Evolutionary conservation across 2,888 invertebrate genomes (phyloP), one percentile per base, ranked within the genome.

Genomic region (Petrolisthes cinctipes): DNA sequence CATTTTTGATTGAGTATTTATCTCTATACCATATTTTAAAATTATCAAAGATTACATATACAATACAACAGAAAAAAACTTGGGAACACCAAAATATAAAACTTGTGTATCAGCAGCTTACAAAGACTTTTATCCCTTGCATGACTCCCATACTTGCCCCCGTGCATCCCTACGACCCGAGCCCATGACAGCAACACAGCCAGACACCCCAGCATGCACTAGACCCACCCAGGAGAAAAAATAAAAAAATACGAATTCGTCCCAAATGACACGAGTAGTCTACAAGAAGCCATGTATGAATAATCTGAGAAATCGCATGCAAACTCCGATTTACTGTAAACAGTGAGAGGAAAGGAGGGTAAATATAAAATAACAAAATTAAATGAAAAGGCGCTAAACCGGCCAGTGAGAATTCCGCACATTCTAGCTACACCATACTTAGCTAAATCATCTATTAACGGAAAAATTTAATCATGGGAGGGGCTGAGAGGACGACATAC

Each of bases 251-350:
- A 79, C 56, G 79, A 51, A 79, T 79, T 79, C 11, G 5, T 54
- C 56, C 79, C 79, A 54, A 54, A 17, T 54, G 56, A n/a, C 56
- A 79, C 79, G 79, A 79, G 56, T n/a, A n/a, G 6, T n/a, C 5
- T 79, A 76, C 76, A 76, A 51, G 76, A 79, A 79, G 79, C 79
- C 79, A 79, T 79, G 14, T 71, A 71, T 71, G 9, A 54, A 51
- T 76, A 79, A 54, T 20, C 56, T 79, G 79, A 79, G 79, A 17
- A 51, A 79, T 79, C n/a, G 20, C 79, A 81, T 81, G 81, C 81
- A 81, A 81, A 81, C 81, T 66, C 66, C 81, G 66, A 81, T 81
- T 81, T 81, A 81, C 66, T 51, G n/a, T 66, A n/a, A 79, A 54
- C 20, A 54, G 79, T 81, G 37, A 81, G 37, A 53, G 53, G n/a